Base-by-base conservation (phyloP, 2,113 vertebrate genomes). In the Alaudala cheleensis region DNA sequence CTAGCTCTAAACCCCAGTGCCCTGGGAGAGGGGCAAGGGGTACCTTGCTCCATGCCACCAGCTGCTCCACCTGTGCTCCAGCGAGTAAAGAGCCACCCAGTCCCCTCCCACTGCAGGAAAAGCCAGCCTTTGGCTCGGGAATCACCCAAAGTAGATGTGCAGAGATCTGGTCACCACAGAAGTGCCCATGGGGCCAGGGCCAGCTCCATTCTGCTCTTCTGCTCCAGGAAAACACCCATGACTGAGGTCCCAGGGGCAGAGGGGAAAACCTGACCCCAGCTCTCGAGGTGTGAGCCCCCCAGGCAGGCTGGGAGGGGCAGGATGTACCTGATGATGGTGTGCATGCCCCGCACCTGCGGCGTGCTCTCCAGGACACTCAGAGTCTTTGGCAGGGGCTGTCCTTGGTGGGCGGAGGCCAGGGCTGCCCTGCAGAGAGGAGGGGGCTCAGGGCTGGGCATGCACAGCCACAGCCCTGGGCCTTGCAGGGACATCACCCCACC, bases 261-360 rank as follows among this genome's bases (percentile, higher is more conserved):
- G 22, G 18, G 21, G 15, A 8, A 67, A 47, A 58, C 12, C 14
- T 33, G 45, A 9, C 14, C 3, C 5, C 53, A 29, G 50, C 64
- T 11, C 47, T 12, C 7, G 50, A 1, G 3, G 11, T 1, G 10
- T 18, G 57, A 28, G 0, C 17, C 24, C 24, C 11, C 7, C 40
- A 6, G 26, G 1, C 25, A 60, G 24, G 37, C 37, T 37, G 37
- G 37, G 37, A 37, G 37, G 21, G 31, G 54, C 60, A 12, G 34
- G 42, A 61, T 12, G 40, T 91, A 99, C 99, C 99, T 98, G 98
- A 99, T 99, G 96, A 99, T 99, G 85, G 99, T 99, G 98, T 99
- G 99, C 98, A 99, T 98, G 93, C 99, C 98, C 4, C 98, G 98
- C 88, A 99, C 99, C 96, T 99, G 99, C 1, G 99, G 99, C 0